Base-by-base conservation (phyloP, 2,797 vertebrate genomes). In the Adelosebastes latens region DNA sequence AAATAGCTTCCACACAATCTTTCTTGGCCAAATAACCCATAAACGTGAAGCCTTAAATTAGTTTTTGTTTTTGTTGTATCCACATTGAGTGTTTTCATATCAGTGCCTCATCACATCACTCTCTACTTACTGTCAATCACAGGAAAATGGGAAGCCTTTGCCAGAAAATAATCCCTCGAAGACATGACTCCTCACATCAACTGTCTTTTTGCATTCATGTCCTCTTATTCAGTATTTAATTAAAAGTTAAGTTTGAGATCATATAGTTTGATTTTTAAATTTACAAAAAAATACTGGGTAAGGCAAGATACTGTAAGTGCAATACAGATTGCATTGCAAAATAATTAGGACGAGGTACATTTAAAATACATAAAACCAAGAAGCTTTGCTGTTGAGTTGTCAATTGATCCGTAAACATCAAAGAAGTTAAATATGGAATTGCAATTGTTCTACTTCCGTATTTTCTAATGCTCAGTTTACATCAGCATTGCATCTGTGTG, bases 121-220 rank as follows among this genome's bases (percentile, higher is more conserved):
- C 25, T 32, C 52, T 32, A 34, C 25, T 72, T 69, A 34, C 13
- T 80, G 72, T 69, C 63, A 72, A 5, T 68, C 76, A 34, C 20
- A 42, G 16, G 62, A 46, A 60, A 78, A 75, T 18, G 65, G 7
- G 52, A 60, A 68, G 53, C 49, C 12, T 36, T 56, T 55, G 64
- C 58, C 25, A 60, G 36, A 53, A 60, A 67, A 56, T 36, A 72
- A 63, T 58, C 56, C 73, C 49, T 42, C 1, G 5, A 42, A 67
- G 46, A 32, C 18, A 25, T 13, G 14, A 24, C 22, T 46, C 18
- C 25, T 70, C 53, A 64, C 25, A 69, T 55, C 31, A 49, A 42
- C 59, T 53, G 34, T 46, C 55, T 65, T 25, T 22, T 22, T 63
- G 29, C 8, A 27, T 64, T 72, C 5, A 53, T 55, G 8, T 61